A percentile compares a stretch with the other conserved stretches of the same genome.
These are phyloP conservation scores for Syngnathus rostellatus DNA, from an alignment of 2,797 vertebrate genomes.

Conservation along the genomic window DNA sequence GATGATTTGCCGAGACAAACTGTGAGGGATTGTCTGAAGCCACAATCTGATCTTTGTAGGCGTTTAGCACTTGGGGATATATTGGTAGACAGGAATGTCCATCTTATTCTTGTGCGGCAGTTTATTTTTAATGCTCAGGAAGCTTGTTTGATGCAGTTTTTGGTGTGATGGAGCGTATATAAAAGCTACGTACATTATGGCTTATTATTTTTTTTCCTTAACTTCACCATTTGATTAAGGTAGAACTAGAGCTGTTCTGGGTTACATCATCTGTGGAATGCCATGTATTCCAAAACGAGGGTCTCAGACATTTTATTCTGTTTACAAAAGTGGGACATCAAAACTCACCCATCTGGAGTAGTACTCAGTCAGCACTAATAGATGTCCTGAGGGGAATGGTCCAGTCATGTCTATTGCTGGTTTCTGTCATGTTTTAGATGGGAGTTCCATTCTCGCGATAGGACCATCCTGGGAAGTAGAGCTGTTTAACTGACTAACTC, in stretches of 20 bases:
- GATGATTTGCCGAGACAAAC: slow-evolving; percentile 5
- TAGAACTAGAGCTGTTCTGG: background rate
- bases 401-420: background rate
- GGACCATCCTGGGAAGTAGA: background rate
- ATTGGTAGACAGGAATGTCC: background rate
- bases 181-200: too few species aligned
- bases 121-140: background rate
- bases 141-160: background rate
- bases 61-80: slow-evolving; percentile 12
- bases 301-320: too few species aligned
- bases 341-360: too few species aligned
- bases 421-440: background rate
- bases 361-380: too few species aligned
- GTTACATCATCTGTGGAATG: background rate
- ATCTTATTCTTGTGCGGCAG: background rate
- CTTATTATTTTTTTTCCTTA: too few species aligned
- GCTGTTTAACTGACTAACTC: background rate
- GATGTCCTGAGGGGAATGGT: too few species aligned
- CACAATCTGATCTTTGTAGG: slow-evolving; percentile 23
- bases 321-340: too few species aligned
- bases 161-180: background rate
- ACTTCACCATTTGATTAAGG: too few species aligned
- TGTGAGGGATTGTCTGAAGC: slow-evolving; percentile 21
- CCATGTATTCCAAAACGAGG: background rate
- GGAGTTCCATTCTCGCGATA: background rate